phyloP scores from a whole-genome alignment of 1,140 invertebrate species.

The Periplaneta americana region DNA sequence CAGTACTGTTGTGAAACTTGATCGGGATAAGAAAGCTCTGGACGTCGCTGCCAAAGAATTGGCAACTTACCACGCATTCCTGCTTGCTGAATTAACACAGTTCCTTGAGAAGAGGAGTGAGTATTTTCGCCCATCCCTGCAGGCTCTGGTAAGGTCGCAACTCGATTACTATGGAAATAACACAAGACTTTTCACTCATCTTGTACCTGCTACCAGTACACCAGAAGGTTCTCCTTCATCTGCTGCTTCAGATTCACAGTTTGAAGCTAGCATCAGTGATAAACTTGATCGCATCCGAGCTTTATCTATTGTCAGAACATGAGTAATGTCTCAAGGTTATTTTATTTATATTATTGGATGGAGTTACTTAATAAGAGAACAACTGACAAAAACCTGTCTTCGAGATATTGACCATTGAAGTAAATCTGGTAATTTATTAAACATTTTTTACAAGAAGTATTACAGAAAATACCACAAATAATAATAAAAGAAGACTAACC shows the following conservation, averaged over 20 bases:
- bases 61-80: slow-evolving; percentile 31
- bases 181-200: slow-evolving; percentile 38
- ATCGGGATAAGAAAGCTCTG: slow-evolving; percentile 32
- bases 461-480: too few species aligned
- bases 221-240: slow-evolving; percentile 25
- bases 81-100: slow-evolving; percentile 33
- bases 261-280: slow-evolving; percentile 28
- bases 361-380: too few species aligned
- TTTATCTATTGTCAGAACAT: slow-evolving; percentile 35
- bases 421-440: too few species aligned
- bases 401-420: too few species aligned
- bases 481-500: too few species aligned
- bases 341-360: too few species aligned
- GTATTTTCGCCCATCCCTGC: slow-evolving; percentile 38
- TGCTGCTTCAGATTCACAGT: slow-evolving; percentile 31
- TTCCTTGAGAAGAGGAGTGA: slow-evolving; percentile 38
- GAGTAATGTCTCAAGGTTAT: too few species aligned
- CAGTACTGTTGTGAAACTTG: slow-evolving; percentile 37
- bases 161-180: slow-evolving; percentile 40
- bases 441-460: too few species aligned
- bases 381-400: too few species aligned
- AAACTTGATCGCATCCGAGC: slow-evolving; percentile 34
- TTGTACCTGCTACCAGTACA: slow-evolving; percentile 31
- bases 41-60: slow-evolving; percentile 34
- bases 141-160: slow-evolving; percentile 41